Percentiles rank a stretch among this genome's conserved stretches.
phyloP scores from a whole-genome alignment of 2,888 invertebrate genomes.

The Hypomecis atomaria region DNA sequence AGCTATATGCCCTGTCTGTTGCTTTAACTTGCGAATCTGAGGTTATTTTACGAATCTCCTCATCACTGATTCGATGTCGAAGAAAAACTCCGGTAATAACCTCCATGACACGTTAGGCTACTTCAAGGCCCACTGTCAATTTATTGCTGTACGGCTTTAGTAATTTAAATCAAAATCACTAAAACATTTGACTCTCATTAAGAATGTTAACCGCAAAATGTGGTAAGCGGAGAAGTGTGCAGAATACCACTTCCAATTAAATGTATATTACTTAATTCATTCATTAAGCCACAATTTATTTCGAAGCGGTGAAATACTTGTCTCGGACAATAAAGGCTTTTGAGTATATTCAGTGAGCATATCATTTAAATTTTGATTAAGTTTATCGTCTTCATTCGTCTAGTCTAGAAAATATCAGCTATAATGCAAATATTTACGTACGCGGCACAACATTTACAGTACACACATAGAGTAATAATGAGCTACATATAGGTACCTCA shows the following conservation, averaged over 20 bases:
- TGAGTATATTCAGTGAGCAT: background rate
- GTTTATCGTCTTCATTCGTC: background rate
- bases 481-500: too few relatives aligned
- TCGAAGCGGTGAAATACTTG: constrained; percentile 8
- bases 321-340: background rate
- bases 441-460: too few relatives aligned
- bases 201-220: constrained; percentile 20
- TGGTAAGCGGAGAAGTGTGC: constrained; percentile 10
- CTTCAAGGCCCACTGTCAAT: background rate
- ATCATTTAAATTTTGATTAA: background rate
- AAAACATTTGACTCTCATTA: constrained; percentile 9
- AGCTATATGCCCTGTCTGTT: too few relatives aligned
- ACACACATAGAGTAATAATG: too few relatives aligned
- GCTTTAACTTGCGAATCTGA: too few relatives aligned
- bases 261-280: constrained; percentile 12
- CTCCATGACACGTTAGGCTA: too few relatives aligned
- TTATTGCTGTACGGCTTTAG: too few relatives aligned
- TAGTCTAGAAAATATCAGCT: too few relatives aligned
- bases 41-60: too few relatives aligned
- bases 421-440: too few relatives aligned
- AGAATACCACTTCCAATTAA: constrained; percentile 12
- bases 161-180: background rate
- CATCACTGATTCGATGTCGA: too few relatives aligned
- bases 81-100: too few relatives aligned
- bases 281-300: constrained; percentile 6